Base-by-base conservation (phyloP, 2,888 invertebrate genomes). In the Phyllotreta cruciferae region DNA sequence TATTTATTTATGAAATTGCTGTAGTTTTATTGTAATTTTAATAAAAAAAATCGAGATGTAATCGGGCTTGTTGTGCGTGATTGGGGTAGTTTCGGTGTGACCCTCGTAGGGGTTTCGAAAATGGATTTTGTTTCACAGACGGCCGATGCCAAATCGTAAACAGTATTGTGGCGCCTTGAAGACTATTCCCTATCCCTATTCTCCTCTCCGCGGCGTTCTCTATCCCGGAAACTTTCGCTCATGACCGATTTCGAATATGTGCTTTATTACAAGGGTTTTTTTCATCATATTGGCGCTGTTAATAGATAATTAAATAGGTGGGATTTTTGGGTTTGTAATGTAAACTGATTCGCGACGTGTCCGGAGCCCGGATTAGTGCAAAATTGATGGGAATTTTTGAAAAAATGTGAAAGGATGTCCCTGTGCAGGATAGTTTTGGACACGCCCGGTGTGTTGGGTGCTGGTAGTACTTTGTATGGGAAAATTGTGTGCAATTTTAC, bases 231-330 rank as follows among this genome's bases (percentile, higher is more conserved):
- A 35, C 49, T 49, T 49, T 35, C 49, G 11, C 34, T 35, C 34
- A 11, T 35, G 35, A 10, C 35, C 93, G 39, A 85, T 87, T 0
- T 84, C 91, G 34, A 86, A 88, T 62, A 85, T 89, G 0, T 83
- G 83, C 62, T 79, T 14, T 2, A 47, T n/a, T n/a, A n/a, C n/a
- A 47, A 24, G 3, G 0, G 47, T 47, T 47, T 47, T 39, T 41
- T 24, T 4, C 24, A 3, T 24, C 6, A 42, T 11, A 10, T 42
- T 2, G n/a, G 35, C 35, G 47, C 7, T 24, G 6, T 49, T 9
- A 35, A 49, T 3, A 11, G 14, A 24, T 35, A 11, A 49, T 34
- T 0, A 14, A 47, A 10, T 52, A 38, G 53, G 53, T 53, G 14
- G 35, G 53, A 14, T 53, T 53, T 53, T 53, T 24, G 24, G 1